phyloP scores from a whole-genome alignment of 2,797 vertebrate genomes.

The Tadarida brasiliensis region DNA sequence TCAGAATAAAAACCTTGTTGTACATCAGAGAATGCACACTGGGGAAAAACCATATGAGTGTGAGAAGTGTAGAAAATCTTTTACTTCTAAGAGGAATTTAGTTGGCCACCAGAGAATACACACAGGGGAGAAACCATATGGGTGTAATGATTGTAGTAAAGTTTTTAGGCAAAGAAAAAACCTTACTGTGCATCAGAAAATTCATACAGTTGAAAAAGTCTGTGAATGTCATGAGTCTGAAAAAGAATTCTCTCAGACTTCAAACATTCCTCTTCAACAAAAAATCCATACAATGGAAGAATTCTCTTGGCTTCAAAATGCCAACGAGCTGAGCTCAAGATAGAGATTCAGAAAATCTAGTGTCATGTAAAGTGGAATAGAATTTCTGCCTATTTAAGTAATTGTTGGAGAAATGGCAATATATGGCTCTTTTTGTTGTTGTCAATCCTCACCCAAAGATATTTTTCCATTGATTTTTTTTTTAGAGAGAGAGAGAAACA shows the following conservation, averaged over 20 bases:
- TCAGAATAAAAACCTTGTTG: slow-evolving; percentile 79
- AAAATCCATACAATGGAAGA: slow-evolving; percentile 32
- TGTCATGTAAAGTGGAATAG: neutral
- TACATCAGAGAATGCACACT: slow-evolving; percentile 80
- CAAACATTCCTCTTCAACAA: slow-evolving; percentile 61
- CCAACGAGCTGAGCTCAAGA: slow-evolving; percentile 55
- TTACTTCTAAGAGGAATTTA: slow-evolving; percentile 80
- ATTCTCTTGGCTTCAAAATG: slow-evolving; percentile 67
- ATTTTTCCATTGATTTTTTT: too few species aligned
- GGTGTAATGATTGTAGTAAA: slow-evolving; percentile 77
- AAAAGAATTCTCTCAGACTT: slow-evolving; percentile 53
- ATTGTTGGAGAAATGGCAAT: neutral
- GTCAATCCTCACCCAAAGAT: too few species aligned
- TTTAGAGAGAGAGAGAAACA: too few species aligned
- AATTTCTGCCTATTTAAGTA: neutral
- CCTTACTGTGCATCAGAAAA: slow-evolving; percentile 77
- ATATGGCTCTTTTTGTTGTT: neutral
- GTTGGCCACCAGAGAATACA: slow-evolving; percentile 82
- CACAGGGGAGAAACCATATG: slow-evolving; percentile 79
- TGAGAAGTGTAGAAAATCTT: slow-evolving; percentile 80
- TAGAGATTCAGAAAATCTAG: slow-evolving; percentile 68
- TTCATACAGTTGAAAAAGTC: slow-evolving; percentile 75
- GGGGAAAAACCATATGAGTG: slow-evolving; percentile 80
- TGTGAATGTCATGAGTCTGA: slow-evolving; percentile 71
- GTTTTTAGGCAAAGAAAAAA: slow-evolving; percentile 80